phyloP scores from a whole-genome alignment of 2,888 invertebrate genomes.

The Chymomyza caudatula region DNA sequence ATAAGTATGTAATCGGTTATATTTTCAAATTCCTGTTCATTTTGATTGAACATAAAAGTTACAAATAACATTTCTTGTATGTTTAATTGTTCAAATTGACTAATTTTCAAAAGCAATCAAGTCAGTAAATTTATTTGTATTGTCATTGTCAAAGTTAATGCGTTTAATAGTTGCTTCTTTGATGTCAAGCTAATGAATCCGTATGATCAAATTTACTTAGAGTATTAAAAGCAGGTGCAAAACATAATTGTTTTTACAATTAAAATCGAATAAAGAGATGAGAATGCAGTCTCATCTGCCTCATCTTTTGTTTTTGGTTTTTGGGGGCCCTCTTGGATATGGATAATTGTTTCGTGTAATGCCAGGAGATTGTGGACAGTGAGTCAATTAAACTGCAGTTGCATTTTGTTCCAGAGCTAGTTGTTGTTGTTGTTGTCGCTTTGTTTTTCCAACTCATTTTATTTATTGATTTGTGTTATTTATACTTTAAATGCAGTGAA shows the following conservation, averaged over 20 bases:
- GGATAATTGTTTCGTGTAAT: neutral
- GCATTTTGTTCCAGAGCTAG: neutral
- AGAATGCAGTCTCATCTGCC: neutral
- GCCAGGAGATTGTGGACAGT: neutral
- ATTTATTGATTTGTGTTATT: slow-evolving; percentile 53
- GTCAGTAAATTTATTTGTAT: too few species aligned
- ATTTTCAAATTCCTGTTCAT: too few species aligned
- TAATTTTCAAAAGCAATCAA: too few species aligned
- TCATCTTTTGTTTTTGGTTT: neutral
- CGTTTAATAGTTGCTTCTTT: too few species aligned
- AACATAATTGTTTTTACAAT: slow-evolving; percentile 52
- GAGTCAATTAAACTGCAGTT: slow-evolving; percentile 52
- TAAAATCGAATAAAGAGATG: slow-evolving; percentile 41
- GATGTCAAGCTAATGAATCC: neutral
- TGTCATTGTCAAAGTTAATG: too few species aligned
- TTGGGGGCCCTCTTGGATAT: neutral
- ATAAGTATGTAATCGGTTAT: too few species aligned
- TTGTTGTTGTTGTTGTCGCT: neutral
- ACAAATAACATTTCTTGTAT: too few species aligned
- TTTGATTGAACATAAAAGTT: too few species aligned
- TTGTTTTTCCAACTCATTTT: slow-evolving; percentile 10
- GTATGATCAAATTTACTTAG: neutral
- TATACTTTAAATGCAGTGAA: slow-evolving; percentile 55
- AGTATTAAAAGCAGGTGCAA: slow-evolving; percentile 32
- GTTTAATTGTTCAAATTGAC: too few species aligned